These are phyloP conservation scores for Lutra lutra DNA, from an alignment of 2,797 vertebrate species.

Conservation along the genomic window DNA sequence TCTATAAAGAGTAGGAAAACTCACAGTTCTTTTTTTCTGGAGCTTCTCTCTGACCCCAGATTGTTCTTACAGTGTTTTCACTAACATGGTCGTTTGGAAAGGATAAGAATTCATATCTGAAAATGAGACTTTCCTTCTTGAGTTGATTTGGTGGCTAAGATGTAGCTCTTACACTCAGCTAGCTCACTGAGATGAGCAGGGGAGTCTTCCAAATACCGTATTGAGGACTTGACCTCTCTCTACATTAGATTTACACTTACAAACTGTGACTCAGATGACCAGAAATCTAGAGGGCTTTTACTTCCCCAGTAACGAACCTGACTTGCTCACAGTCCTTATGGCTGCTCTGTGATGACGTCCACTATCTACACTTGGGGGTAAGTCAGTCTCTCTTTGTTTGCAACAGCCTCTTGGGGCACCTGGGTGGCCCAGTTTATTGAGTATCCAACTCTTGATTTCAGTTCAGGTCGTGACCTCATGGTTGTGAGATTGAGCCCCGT, in stretches of 20 bases:
- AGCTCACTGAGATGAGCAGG: not conserved
- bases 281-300: not conserved
- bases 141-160: not conserved
- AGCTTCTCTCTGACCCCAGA: not conserved
- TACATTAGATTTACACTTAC: not conserved
- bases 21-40: not conserved
- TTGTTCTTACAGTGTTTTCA: not conserved
- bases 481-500: not conserved
- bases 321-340: not conserved
- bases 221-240: not conserved
- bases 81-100: not conserved
- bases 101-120: not conserved
- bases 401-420: not conserved
- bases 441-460: not conserved
- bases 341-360: not conserved
- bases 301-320: not conserved
- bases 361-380: not conserved
- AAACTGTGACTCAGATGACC: not conserved
- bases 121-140: not conserved
- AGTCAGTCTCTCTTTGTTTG: not conserved
- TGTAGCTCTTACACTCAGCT: not conserved
- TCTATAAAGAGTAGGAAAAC: not conserved
- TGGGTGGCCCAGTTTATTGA: not conserved
- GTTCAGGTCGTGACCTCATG: not conserved
- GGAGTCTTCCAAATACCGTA: not conserved